phyloP scores from a whole-genome alignment of 1,140 invertebrate species.

The Trissolcus basalis region DNA sequence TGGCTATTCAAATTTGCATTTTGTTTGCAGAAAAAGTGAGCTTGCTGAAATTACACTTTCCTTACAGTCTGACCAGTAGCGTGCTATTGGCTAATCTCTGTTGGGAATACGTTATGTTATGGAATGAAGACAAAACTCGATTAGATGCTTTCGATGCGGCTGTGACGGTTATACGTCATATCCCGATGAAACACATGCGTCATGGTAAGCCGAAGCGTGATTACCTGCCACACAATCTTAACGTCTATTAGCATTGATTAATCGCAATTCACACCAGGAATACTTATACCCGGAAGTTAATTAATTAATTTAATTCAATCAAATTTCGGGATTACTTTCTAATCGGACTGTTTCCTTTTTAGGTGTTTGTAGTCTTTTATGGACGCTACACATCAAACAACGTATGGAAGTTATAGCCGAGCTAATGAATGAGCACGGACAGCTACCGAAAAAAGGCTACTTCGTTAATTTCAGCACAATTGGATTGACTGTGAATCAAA shows the following conservation, averaged over 20 bases:
- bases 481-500: slow-evolving; percentile 82
- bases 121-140: slow-evolving; percentile 86
- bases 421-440: slow-evolving; percentile 92
- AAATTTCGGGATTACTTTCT: too few relatives aligned
- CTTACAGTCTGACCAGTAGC: slow-evolving; percentile 87
- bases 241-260: slow-evolving; percentile 7
- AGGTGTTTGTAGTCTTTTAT: slow-evolving; percentile 88
- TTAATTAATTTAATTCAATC: neutral
- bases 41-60: slow-evolving; percentile 85
- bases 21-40: slow-evolving; percentile 65
- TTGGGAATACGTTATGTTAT: slow-evolving; percentile 92
- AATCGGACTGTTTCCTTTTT: too few relatives aligned
- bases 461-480: slow-evolving; percentile 81
- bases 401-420: slow-evolving; percentile 84
- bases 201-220: slow-evolving; percentile 75
- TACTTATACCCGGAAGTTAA: too few relatives aligned
- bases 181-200: slow-evolving; percentile 80
- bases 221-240: slow-evolving; percentile 18
- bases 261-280: neutral
- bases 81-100: slow-evolving; percentile 88
- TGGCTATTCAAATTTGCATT: slow-evolving; percentile 10
- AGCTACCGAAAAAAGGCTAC: slow-evolving; percentile 89
- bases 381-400: slow-evolving; percentile 89
- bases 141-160: slow-evolving; percentile 81
- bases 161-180: slow-evolving; percentile 75